Evolutionary conservation across 2,888 invertebrate genomes (phyloP), one percentile per base, ranked within the genome.

Genomic region (Drosophila lacicola): DNA sequence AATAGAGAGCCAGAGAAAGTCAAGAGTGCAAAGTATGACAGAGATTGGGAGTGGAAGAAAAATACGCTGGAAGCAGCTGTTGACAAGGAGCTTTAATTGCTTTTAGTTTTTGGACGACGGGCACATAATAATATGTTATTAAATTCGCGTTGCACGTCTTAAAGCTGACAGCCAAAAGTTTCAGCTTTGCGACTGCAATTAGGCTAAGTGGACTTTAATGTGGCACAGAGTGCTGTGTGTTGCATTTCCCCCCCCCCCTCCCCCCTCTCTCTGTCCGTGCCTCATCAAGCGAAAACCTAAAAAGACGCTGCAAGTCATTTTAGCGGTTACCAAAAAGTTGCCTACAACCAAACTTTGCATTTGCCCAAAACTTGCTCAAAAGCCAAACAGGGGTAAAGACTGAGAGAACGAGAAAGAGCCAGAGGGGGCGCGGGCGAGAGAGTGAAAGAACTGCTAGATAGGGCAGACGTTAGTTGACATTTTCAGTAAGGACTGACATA

Each of bases 201-300:
- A 89, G 70, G 53, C 74, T 82, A 89, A 85, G 89, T 87, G 85
- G 77, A 79, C 78, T 78, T 84, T 84, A 84, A 89, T 77, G 78
- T 78, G 82, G 79, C 85, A 74, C 34, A 69, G 73, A 80, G 55
- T 60, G 37, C 41, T 51, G 50, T 50, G 8, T 46, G 29, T 9
- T 44, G 14, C 46, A 3, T 36, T 10, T 13, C 13, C 14, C 45
- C 8, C 21, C 10, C n/a, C 25, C 9, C 1, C 25, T 17, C 17
- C 17, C 17, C 17, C 17, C 17, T 17, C 17, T 17, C 17, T 17
- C 17, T 29, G 29, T 29, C 29, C 29, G 8, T 29, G 2, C 8
- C 29, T 8, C 2, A 2, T 8, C 6, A 29, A 29, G 29, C 29
- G 8, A 29, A 29, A 29, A 29, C 39, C 53, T 70, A 58, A 79